Evolutionary conservation across 2,797 vertebrate species (phyloP).

Genomic region (Thaleichthys pacificus): DNA sequence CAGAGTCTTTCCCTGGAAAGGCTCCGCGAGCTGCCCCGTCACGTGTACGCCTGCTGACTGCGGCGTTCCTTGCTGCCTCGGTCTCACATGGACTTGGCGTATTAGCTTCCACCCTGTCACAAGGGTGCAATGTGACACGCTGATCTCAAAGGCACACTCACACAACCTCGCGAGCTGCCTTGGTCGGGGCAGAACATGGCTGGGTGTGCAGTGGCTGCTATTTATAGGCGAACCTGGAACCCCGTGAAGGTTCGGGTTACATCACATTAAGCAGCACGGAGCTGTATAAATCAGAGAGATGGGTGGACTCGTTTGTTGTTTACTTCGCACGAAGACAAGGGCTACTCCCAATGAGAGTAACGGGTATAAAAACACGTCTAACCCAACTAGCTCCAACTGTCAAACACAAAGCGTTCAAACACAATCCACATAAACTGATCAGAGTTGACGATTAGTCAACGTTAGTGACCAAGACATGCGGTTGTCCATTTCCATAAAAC

Average conservation of each 20-base stretch:
- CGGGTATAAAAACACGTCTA: too few relatives aligned
- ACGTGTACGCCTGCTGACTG: slow-evolving; percentile 39
- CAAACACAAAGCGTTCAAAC: too few relatives aligned
- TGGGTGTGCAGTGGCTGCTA: slow-evolving; percentile 23
- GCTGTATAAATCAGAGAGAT: neutral
- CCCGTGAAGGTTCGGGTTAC: slow-evolving; percentile 40
- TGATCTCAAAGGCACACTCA: slow-evolving; percentile 33
- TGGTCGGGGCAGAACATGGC: too few relatives aligned
- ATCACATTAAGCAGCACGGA: slow-evolving; percentile 26
- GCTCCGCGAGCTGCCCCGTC: slow-evolving; percentile 20
- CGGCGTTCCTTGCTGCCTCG: slow-evolving; percentile 20
- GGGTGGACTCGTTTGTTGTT: slow-evolving; percentile 11
- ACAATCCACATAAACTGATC: too few relatives aligned
- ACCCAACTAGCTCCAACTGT: too few relatives aligned
- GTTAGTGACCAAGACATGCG: neutral
- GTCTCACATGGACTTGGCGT: slow-evolving; percentile 42
- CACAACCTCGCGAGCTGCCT: slow-evolving; percentile 18
- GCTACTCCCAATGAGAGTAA: neutral
- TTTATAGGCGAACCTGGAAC: slow-evolving; percentile 53
- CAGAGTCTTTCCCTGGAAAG: slow-evolving; percentile 29
- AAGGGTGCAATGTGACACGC: slow-evolving; percentile 64
- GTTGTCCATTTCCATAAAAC: neutral
- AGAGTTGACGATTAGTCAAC: neutral
- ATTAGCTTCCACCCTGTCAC: slow-evolving; percentile 53
- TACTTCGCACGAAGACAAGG: neutral